phyloP scores from a whole-genome alignment of 1,140 invertebrate species.

The Anadara kagoshimensis region DNA sequence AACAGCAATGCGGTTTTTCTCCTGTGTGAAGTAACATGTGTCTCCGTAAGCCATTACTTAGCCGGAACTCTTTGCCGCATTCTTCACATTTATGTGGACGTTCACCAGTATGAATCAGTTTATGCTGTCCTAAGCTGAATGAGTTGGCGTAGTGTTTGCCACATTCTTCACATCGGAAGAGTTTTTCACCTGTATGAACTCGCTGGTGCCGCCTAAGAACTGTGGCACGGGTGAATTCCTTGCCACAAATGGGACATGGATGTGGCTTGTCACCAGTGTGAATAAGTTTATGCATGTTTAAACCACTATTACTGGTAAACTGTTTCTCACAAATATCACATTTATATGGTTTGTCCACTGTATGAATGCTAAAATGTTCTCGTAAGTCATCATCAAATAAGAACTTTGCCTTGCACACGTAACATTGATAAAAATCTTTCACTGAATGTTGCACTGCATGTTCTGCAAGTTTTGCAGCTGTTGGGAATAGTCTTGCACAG shows the following conservation, averaged over 20 bases:
- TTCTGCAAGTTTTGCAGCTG: too few species aligned
- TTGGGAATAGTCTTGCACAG: too few species aligned
- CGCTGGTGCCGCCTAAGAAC: slow-evolving; percentile 86
- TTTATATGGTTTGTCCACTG: slow-evolving; percentile 1
- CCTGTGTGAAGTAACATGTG: slow-evolving; percentile 80
- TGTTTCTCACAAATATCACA: slow-evolving; percentile 15
- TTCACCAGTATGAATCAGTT: slow-evolving; percentile 83
- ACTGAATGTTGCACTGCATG: too few species aligned
- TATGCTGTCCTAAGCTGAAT: slow-evolving; percentile 25
- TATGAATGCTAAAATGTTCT: neutral
- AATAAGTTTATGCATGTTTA: slow-evolving; percentile 12
- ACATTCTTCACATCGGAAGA: slow-evolving; percentile 48
- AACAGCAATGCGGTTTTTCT: slow-evolving; percentile 79
- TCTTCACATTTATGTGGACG: slow-evolving; percentile 91
- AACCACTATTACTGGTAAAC: neutral
- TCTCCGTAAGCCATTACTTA: slow-evolving; percentile 80
- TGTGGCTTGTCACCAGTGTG: slow-evolving; percentile 87
- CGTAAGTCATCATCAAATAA: too few species aligned
- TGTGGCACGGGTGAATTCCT: slow-evolving; percentile 90
- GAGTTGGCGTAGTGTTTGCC: slow-evolving; percentile 33
- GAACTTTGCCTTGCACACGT: too few species aligned
- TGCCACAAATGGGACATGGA: slow-evolving; percentile 79
- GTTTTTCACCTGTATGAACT: slow-evolving; percentile 90
- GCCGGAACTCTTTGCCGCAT: slow-evolving; percentile 83
- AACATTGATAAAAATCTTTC: too few species aligned